phyloP scores from a whole-genome alignment of 2,797 vertebrate genomes.

The Falco novaeseelandiae region DNA sequence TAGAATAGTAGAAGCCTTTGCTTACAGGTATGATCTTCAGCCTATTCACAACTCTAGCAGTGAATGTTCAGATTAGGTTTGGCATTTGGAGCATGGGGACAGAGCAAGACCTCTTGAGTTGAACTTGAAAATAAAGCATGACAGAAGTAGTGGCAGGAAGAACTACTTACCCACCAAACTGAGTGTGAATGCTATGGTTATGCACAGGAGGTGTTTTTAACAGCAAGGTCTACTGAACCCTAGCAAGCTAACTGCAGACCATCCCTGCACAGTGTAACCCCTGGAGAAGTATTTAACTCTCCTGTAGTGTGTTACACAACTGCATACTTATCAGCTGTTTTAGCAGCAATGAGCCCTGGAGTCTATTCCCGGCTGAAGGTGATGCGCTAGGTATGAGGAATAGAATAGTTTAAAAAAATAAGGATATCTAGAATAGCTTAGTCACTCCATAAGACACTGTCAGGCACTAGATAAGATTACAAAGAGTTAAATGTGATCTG shows the following conservation, averaged over 20 bases:
- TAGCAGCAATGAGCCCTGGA: background rate
- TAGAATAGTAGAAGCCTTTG: background rate
- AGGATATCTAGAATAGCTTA: background rate
- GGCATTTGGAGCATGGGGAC: background rate
- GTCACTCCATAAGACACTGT: background rate
- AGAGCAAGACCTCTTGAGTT: background rate
- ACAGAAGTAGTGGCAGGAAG: background rate
- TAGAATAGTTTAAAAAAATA: background rate
- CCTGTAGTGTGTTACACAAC: background rate
- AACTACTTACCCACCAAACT: background rate
- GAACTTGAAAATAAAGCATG: background rate
- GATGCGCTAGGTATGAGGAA: background rate
- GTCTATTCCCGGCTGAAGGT: background rate
- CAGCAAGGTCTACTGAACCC: background rate
- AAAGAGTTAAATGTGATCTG: background rate
- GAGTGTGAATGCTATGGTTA: fast-evolving
- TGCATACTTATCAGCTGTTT: background rate
- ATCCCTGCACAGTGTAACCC: background rate
- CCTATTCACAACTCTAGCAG: background rate
- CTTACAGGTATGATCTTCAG: background rate
- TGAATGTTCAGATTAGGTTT: background rate
- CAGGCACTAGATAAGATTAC: background rate
- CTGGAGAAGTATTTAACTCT: background rate
- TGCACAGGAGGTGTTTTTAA: background rate
- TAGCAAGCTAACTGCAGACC: background rate